phyloP scores from a whole-genome alignment of 2,113 vertebrate species.

The Tetraodon nigroviridis region DNA sequence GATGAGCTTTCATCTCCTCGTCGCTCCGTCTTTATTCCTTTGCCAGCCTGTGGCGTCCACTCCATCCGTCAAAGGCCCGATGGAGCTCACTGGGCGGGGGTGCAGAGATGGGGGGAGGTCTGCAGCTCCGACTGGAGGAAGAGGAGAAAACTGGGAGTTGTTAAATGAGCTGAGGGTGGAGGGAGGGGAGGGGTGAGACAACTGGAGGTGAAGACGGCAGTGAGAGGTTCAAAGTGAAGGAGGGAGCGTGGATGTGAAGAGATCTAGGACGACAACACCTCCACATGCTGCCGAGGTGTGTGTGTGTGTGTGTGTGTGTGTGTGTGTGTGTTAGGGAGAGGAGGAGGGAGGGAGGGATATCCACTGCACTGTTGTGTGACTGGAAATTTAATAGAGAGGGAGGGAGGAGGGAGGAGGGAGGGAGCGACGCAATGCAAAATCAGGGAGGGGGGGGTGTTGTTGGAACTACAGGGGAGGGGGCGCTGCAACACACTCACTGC shows the following conservation, averaged over 20 bases:
- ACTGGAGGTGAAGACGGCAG: conserved; percentile 60
- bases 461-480: conserved; percentile 58
- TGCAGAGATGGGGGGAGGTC: neutral
- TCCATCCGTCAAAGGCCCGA: conserved; percentile 63
- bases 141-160: conserved; percentile 7
- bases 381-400: conserved; percentile 81
- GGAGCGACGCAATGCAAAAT: conserved; percentile 58
- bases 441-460: conserved; percentile 47
- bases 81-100: conserved; percentile 31
- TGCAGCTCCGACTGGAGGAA: conserved; percentile 5
- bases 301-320: conserved; percentile 27
- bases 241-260: conserved; percentile 52
- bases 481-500: conserved; percentile 27
- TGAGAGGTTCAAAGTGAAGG: conserved; percentile 56
- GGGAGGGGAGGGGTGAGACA: conserved; percentile 17
- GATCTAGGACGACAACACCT: conserved; percentile 61
- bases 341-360: conserved; percentile 67
- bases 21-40: conserved; percentile 63
- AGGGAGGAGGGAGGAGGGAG: conserved; percentile 41
- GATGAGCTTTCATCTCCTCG: conserved; percentile 4
- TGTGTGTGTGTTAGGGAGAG: too few relatives aligned
- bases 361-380: conserved; percentile 87
- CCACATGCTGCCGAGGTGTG: conserved; percentile 59
- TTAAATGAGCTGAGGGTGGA: conserved; percentile 28
- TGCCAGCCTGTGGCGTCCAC: conserved; percentile 59